Evolutionary conservation across 2,797 vertebrate species (phyloP).

Genomic region (Dromococcyx pavoninus): DNA sequence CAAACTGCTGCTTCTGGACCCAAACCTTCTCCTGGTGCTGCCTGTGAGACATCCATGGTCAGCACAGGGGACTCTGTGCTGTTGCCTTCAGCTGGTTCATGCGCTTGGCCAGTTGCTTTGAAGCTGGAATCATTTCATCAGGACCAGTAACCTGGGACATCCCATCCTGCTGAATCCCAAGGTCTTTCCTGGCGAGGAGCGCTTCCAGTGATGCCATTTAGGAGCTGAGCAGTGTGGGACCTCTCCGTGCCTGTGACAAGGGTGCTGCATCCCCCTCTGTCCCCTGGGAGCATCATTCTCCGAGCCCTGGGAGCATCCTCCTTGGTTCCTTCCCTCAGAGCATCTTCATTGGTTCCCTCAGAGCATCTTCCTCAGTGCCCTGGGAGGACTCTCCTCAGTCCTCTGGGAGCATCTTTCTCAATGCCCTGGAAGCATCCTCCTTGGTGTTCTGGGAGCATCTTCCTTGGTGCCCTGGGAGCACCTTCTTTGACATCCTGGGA

Average conservation of each 20-base stretch:
- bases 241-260: rapidly evolving
- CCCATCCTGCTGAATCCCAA: background rate
- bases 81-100: rapidly evolving
- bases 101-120: rapidly evolving
- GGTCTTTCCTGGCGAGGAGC: background rate
- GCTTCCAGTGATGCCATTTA: background rate
- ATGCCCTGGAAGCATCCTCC: too few species aligned
- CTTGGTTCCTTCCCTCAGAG: too few species aligned
- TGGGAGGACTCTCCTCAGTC: too few species aligned
- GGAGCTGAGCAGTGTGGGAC: rapidly evolving
- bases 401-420: too few species aligned
- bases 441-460: too few species aligned
- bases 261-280: rapidly evolving
- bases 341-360: too few species aligned
- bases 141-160: background rate
- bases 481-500: too few species aligned
- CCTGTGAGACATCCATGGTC: rapidly evolving
- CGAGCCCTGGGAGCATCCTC: too few species aligned
- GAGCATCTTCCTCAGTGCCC: too few species aligned
- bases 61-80: background rate
- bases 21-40: background rate
- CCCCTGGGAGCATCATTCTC: background rate
- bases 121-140: rapidly evolving
- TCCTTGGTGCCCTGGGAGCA: too few species aligned
- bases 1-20: background rate